Conservation (phyloP, 2,113 vertebrate genomes). For the Scophthalmus maximus region DNA sequence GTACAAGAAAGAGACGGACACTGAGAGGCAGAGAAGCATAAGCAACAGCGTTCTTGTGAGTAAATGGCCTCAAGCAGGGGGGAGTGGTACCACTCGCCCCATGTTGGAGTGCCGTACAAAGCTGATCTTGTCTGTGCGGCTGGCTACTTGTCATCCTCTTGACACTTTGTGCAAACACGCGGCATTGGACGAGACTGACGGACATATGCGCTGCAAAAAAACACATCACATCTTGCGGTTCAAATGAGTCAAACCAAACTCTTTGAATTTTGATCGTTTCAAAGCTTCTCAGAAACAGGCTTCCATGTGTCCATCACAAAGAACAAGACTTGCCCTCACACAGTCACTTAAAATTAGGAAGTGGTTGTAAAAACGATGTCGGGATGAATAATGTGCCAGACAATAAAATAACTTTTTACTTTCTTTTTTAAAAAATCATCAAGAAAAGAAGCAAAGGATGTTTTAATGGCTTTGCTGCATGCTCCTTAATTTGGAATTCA, state of each 20-base stretch:
- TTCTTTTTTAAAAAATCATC: too few relatives aligned
- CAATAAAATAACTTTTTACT: constrained; percentile 16
- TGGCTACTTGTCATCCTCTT: constrained; percentile 60
- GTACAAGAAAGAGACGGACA: constrained; percentile 53
- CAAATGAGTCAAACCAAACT: neutral
- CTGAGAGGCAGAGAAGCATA: constrained; percentile 49
- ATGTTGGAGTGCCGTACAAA: constrained; percentile 63
- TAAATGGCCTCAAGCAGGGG: constrained; percentile 73
- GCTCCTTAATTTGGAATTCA: too few relatives aligned
- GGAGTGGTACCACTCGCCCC: constrained; percentile 70
- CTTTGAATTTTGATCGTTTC: neutral
- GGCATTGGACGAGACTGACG: constrained; percentile 37
- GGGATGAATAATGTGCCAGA: constrained; percentile 19
- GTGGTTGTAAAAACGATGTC: constrained; percentile 12
- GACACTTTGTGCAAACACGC: constrained; percentile 49
- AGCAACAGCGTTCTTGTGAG: constrained; percentile 54
- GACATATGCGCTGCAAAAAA: constrained; percentile 37
- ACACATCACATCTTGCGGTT: constrained; percentile 13
- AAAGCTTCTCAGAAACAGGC: constrained; percentile 31
- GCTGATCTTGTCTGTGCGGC: constrained; percentile 63
- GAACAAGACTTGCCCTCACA: constrained; percentile 7
- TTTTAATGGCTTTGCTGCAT: too few relatives aligned
- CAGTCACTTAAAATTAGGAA: constrained; percentile 38
- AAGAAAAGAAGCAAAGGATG: too few relatives aligned
- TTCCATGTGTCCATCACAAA: constrained; percentile 26